Evolutionary conservation across 2,797 vertebrate genomes (phyloP), one percentile per base, ranked within the genome.

Genomic region (Salarias fasciatus): DNA sequence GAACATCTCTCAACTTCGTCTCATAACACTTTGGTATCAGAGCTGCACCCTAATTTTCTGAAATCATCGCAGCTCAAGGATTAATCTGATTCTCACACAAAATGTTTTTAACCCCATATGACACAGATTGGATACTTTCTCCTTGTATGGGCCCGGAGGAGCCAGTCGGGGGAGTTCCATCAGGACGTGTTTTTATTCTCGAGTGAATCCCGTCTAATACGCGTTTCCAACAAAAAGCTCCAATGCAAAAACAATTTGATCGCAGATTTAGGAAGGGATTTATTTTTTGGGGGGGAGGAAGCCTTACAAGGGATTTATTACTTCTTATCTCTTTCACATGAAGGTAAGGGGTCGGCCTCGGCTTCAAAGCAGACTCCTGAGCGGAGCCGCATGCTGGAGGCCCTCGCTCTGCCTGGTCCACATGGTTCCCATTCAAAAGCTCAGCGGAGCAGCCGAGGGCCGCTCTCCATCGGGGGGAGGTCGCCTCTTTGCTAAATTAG

Each of bases 81-180:
- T 53, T 63, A 49, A 60, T 58, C 35, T 48, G 53, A 64, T 29
- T 55, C 56, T 52, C 67, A 64, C 18, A 31, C 42, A 54, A 65
- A 37, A 42, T 49, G 57, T 69, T 60, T 72, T 75, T 64, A 65
- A 54, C 62, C n/a, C 40, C 8, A 18, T 8, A n/a, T 54, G 37
- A 60, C 30, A 49, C 6, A 41, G 41, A 45, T 38, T 2, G 11
- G 45, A 2, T 31, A 45, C 59, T 69, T 56, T 52, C 45, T 55
- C 76, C 69, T 76, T 78, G 41, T 69, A 72, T 60, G 69, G 76
- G 47, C 48, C 5, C 13, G 15, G 8, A 43, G 12, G 62, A 69
- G 74, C 43, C n/a, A 52, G 35, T 24, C 5, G 7, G 36, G 24
- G 8, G 30, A 37, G 2, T 28, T 48, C 24, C 13, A 65, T 33